Evolutionary conservation across 2,888 invertebrate genomes (phyloP).

Genomic region (Machimus atricapillus): DNA sequence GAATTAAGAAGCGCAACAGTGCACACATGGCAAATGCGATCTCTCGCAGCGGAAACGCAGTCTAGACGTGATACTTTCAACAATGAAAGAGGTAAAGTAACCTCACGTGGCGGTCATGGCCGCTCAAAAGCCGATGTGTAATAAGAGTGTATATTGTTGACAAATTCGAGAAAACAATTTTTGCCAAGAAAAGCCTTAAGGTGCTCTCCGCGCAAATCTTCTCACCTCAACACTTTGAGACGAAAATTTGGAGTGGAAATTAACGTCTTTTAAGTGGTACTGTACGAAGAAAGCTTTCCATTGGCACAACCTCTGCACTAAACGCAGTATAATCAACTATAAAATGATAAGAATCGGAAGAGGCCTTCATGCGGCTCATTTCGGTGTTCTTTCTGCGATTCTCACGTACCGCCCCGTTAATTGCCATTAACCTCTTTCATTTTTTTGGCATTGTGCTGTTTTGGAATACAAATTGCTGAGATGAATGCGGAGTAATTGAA

Average conservation of each 20-base stretch:
- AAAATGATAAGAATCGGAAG: not conserved
- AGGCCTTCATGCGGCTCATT: not conserved
- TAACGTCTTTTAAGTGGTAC: not conserved
- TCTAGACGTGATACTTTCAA: not conserved
- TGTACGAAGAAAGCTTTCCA: not conserved
- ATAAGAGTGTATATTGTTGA: not conserved
- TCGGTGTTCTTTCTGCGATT: not conserved
- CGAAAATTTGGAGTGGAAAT: not conserved
- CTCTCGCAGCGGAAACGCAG: not conserved
- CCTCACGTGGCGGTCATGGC: not conserved
- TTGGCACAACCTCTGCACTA: not conserved
- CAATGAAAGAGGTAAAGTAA: not conserved
- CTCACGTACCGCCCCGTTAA: slow-evolving; percentile 23
- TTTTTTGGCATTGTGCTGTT: not conserved
- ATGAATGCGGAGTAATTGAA: slow-evolving; percentile 33
- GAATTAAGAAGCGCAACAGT: not conserved
- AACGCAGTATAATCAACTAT: not conserved
- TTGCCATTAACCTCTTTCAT: slow-evolving; percentile 39
- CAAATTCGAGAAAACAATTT: not conserved
- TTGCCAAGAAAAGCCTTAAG: not conserved
- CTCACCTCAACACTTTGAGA: not conserved
- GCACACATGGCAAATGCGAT: not conserved
- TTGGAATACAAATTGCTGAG: slow-evolving; percentile 31
- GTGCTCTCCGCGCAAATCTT: not conserved
- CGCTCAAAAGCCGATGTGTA: not conserved